Conservation (phyloP, 1,140 invertebrate genomes). For the Musca domestica region DNA sequence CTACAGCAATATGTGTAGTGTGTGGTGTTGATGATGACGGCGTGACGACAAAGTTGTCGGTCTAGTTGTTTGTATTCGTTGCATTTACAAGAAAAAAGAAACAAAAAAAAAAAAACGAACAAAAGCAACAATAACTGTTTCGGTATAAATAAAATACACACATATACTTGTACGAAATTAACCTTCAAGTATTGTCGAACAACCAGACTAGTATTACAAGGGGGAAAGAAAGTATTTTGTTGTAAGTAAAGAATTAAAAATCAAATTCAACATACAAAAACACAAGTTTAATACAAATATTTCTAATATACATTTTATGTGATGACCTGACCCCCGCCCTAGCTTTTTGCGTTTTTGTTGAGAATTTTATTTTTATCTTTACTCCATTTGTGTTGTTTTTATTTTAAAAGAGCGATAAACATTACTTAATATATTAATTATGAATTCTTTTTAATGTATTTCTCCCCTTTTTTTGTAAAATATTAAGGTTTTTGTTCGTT, state of each 20-base stretch:
- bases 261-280: no score
- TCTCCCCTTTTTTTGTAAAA: not conserved
- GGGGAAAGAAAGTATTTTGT: no score
- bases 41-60: not conserved
- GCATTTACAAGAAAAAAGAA: not conserved
- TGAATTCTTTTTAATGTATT: not conserved
- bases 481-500: not conserved
- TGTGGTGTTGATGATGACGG: not conserved
- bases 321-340: no score
- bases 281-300: no score
- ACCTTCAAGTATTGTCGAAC: no score
- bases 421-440: not conserved
- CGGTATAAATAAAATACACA: no score
- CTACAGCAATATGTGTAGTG: not conserved
- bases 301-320: no score
- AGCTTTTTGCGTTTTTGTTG: not conserved
- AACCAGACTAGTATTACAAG: no score
- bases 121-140: no score
- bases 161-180: no score
- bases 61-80: not conserved
- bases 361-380: slow-evolving; percentile 2
- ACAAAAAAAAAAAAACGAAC: no score
- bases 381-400: not conserved
- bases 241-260: no score
- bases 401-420: not conserved